Base-by-base conservation (phyloP, 2,888 invertebrate genomes). In the Drosophila heteroneura region DNA sequence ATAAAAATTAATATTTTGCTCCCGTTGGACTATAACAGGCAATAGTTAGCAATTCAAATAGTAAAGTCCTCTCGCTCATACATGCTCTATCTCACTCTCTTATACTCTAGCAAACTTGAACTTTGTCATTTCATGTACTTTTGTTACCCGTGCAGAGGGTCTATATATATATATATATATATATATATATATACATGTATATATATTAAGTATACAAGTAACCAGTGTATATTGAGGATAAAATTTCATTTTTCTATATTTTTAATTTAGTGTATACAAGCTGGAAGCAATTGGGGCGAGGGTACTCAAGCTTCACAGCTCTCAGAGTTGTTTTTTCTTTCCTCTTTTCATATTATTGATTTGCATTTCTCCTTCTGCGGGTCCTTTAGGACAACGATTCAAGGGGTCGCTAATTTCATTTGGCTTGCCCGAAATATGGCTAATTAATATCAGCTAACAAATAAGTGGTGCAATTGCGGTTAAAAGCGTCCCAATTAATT, bases 1-100 rank as follows among this genome's bases (percentile, higher is more conserved):
- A 67, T 81, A 83, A 82, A 82, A 87, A 86, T 86, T 84, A 86
- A 86, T 86, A 70, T 72, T 63, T 32, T 62, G 70, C 78, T 70
- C 56, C 68, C 64, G 65, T 66, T 54, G 64, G 59, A 59, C 82
- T 66, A 85, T 76, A 85, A 66, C 70, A 53, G 73, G 60, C 68
- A 65, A 68, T 73, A 73, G 83, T 76, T 85, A 9, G 35, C 26
- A 16, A 39, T n/a, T 59, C 47, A 47, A 47, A 47, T 47, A 26
- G 22, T 16, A 26, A 47, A 2, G 22, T 47, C 5, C 47, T 47
- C 9, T 26, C 47, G 41, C 41, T 39, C 37, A 1, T 26, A 26
- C 30, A 33, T 28, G 14, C 52, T 44, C 16, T 9, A 32, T 56
- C 51, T 41, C 19, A 39, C 6, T 19, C 41, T n/a, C 39, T 41